Evolutionary conservation across 2,888 invertebrate species (phyloP).

Genomic region (Pachliopta kotzebuea): DNA sequence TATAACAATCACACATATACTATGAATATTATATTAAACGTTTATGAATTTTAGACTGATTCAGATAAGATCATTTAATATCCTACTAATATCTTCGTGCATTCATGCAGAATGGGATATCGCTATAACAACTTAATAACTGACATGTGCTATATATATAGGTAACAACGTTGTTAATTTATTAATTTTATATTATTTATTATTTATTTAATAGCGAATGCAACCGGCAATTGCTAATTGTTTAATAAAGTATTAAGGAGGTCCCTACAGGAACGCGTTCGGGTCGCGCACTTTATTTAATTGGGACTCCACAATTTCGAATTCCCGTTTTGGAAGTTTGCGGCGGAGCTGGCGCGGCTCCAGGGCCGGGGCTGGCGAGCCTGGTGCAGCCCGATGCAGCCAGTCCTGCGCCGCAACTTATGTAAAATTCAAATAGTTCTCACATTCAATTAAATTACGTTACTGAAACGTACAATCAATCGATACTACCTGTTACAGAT

Average conservation of each 20-base stretch:
- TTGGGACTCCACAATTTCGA: slow-evolving; percentile 15
- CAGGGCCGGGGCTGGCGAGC: slow-evolving; percentile 28
- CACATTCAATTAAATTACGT: background rate
- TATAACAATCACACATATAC: no score
- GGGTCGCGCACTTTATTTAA: background rate
- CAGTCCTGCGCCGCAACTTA: background rate
- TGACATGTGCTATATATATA: no score
- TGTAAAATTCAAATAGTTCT: background rate
- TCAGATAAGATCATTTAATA: no score
- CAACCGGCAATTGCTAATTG: background rate
- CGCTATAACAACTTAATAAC: no score
- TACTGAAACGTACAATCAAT: background rate
- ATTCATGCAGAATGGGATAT: no score
- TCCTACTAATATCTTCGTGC: no score
- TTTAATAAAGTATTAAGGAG: background rate
- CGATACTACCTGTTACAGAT: background rate
- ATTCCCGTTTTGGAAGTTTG: slow-evolving; percentile 7
- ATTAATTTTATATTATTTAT: no score
- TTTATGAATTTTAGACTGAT: no score
- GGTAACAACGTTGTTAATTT: no score
- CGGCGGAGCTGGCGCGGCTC: slow-evolving; percentile 14
- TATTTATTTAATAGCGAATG: no score
- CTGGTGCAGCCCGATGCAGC: background rate
- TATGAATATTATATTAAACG: no score
- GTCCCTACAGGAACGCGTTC: background rate